A percentile compares a stretch with the other conserved stretches of the same genome.
phyloP scores from a whole-genome alignment of 1,140 invertebrate species.

The Drosophila ananassae region DNA sequence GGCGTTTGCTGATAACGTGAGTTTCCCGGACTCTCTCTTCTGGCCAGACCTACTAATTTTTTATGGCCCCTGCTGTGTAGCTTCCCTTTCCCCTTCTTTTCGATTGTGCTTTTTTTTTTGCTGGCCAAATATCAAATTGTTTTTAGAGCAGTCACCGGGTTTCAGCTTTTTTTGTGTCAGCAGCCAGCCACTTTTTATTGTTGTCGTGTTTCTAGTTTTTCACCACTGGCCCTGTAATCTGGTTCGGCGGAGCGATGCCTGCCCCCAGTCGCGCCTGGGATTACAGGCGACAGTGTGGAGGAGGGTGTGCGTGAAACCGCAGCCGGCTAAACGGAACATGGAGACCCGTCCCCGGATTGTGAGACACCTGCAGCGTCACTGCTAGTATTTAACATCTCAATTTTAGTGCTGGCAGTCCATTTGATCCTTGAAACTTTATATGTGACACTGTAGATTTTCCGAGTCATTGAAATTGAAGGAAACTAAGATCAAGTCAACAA shows the following conservation, averaged over 20 bases:
- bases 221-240: slow-evolving; percentile 59
- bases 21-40: slow-evolving; percentile 19
- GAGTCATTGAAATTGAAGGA: no score
- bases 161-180: slow-evolving; percentile 50
- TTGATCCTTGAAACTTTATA: slow-evolving; percentile 3
- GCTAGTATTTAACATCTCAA: slow-evolving; percentile 53
- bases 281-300: slow-evolving; percentile 40
- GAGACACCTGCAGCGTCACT: slow-evolving; percentile 5
- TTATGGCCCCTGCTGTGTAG: slow-evolving; percentile 56
- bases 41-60: slow-evolving; percentile 76
- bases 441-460: no score
- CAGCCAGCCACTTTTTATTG: slow-evolving; percentile 64
- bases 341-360: slow-evolving; percentile 8
- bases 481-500: no score
- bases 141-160: slow-evolving; percentile 66
- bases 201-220: slow-evolving; percentile 62
- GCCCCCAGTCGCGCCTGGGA: slow-evolving; percentile 63
- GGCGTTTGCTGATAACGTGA: slow-evolving; percentile 75
- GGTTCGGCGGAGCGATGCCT: slow-evolving; percentile 31
- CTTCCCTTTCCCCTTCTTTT: background rate
- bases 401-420: slow-evolving; percentile 65
- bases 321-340: slow-evolving; percentile 58
- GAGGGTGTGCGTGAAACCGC: slow-evolving; percentile 60
- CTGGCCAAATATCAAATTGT: slow-evolving; percentile 82
- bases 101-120: slow-evolving; percentile 30